These are phyloP conservation scores for Neuroterus valhalla DNA, from an alignment of 1,140 invertebrate genomes.

Conservation along the genomic window DNA sequence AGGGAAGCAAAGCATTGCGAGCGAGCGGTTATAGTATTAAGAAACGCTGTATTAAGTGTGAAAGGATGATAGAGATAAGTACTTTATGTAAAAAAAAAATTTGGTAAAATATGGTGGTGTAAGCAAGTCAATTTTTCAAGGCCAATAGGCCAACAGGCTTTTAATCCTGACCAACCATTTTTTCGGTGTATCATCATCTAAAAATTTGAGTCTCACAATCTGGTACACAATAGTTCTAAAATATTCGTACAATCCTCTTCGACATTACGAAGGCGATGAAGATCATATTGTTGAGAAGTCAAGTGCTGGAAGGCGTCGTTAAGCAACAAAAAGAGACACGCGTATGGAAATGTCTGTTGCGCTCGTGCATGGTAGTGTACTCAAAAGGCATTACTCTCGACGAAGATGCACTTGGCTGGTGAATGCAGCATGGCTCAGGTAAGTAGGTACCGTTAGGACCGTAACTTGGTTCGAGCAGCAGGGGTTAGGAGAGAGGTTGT, in stretches of 20 bases:
- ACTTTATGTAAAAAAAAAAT: too few species aligned
- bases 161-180: too few species aligned
- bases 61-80: too few species aligned
- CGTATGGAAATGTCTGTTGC: conserved; percentile 9
- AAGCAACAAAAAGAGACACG: conserved; percentile 1
- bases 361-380: neutral
- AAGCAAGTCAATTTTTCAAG: too few species aligned
- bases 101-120: too few species aligned
- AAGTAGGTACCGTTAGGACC: neutral
- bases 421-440: conserved; percentile 11
- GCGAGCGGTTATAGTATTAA: too few species aligned
- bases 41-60: too few species aligned
- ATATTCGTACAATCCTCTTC: neutral
- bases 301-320: neutral
- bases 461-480: conserved; percentile 13
- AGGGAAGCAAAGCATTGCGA: too few species aligned
- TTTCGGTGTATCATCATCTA: too few species aligned
- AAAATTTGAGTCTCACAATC: too few species aligned
- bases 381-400: neutral
- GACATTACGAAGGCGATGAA: neutral
- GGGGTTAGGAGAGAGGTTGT: conserved; percentile 40
- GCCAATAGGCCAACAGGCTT: too few species aligned
- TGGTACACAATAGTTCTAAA: too few species aligned
- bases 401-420: conserved; percentile 8
- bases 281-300: neutral